These are phyloP conservation scores for Gymnocheta viridis DNA, from an alignment of 2,888 invertebrate species.

Conservation along the genomic window DNA sequence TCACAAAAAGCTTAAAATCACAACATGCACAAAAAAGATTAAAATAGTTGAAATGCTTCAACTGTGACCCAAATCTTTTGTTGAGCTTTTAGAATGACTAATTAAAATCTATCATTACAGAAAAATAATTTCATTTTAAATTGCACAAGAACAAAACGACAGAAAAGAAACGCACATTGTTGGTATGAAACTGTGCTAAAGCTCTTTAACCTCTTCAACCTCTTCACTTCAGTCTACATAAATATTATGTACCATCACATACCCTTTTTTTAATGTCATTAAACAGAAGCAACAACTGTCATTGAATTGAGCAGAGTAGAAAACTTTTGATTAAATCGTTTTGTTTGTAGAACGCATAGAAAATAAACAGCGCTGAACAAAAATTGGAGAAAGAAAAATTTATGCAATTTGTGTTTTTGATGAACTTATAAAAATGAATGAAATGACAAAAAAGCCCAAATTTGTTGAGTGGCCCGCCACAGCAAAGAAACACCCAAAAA, in stretches of 20 bases:
- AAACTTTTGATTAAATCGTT: not conserved
- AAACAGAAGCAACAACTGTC: constrained; percentile 41
- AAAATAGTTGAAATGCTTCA: constrained; percentile 54
- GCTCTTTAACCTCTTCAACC: not conserved
- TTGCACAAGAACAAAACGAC: constrained; percentile 7
- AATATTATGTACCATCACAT: not conserved
- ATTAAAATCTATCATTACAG: constrained; percentile 54
- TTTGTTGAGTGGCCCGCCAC: too few relatives aligned
- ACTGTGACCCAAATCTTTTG: constrained; percentile 63
- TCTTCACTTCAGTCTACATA: too few relatives aligned
- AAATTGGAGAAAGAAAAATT: not conserved
- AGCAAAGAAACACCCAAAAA: too few relatives aligned
- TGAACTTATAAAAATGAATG: too few relatives aligned
- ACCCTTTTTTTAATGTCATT: constrained; percentile 5
- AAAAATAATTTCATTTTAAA: constrained; percentile 41
- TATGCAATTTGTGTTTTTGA: too few relatives aligned
- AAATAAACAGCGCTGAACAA: not conserved
- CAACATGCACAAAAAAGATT: constrained; percentile 14
- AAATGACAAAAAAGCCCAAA: too few relatives aligned
- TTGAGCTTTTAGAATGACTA: constrained; percentile 40
- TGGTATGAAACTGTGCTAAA: not conserved
- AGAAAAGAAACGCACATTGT: not conserved
- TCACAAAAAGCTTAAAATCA: not conserved
- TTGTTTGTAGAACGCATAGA: not conserved
- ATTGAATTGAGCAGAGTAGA: not conserved